phyloP scores from a whole-genome alignment of 2,888 invertebrate genomes.

The Caenorhabditis sp. region DNA sequence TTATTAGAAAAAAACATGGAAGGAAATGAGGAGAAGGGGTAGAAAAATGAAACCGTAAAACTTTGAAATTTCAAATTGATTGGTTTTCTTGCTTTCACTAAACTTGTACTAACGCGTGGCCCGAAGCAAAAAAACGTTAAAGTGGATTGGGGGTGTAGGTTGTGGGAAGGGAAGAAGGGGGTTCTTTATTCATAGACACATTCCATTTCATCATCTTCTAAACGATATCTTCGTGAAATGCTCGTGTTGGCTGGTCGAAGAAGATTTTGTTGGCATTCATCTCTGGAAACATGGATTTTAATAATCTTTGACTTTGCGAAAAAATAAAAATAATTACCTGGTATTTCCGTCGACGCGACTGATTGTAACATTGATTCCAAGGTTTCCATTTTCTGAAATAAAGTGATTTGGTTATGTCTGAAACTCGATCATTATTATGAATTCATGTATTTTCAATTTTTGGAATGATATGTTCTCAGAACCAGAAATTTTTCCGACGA shows the following conservation, averaged over 20 bases:
- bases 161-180: not conserved
- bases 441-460: too few relatives aligned
- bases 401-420: not conserved
- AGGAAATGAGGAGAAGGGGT: too few relatives aligned
- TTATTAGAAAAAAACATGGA: too few relatives aligned
- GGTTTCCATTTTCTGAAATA: conserved; percentile 88
- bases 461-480: too few relatives aligned
- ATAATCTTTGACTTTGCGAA: not conserved
- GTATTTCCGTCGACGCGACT: conserved; percentile 73
- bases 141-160: too few relatives aligned
- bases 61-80: too few relatives aligned
- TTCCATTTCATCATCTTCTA: conserved; percentile 5
- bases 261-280: conserved; percentile 18
- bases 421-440: too few relatives aligned
- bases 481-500: too few relatives aligned
- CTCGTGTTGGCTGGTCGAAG: not conserved
- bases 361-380: conserved; percentile 99
- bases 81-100: not conserved
- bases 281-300: conserved; percentile 7
- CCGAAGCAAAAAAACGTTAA: not conserved
- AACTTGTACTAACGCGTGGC: not conserved
- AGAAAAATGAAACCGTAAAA: too few relatives aligned
- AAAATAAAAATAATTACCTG: not conserved
- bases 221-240: not conserved
- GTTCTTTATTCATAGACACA: conserved; percentile 6